Percentiles rank a stretch among this genome's conserved stretches.
Evolutionary conservation across 2,113 vertebrate genomes (phyloP).

Genomic region (Microtus richardsoni): DNA sequence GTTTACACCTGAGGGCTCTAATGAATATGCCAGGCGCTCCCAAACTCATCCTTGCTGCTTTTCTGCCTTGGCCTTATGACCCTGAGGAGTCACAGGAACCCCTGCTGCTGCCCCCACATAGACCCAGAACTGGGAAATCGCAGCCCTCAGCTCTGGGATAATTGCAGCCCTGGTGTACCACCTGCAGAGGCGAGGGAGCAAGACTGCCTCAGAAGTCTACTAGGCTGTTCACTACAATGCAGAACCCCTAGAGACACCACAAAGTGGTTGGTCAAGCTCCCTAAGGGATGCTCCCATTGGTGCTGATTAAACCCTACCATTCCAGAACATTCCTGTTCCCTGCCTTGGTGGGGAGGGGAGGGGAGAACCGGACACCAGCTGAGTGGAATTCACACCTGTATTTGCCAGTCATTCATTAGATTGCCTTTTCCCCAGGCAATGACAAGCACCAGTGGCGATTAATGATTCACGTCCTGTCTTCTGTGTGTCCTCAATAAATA

Average conservation of each 20-base stretch:
- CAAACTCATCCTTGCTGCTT: not conserved
- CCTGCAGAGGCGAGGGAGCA: not conserved
- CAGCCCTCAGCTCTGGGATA: not conserved
- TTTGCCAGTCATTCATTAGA: constrained; percentile 8
- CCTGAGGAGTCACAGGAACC: not conserved
- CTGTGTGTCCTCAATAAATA: constrained; percentile 53
- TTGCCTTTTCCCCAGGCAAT: not conserved
- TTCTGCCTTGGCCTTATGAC: not conserved
- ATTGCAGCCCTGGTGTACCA: not conserved
- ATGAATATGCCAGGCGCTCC: not conserved
- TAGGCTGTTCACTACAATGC: not conserved
- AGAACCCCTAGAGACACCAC: not conserved
- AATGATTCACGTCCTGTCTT: not conserved
- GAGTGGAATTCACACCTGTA: constrained; percentile 69
- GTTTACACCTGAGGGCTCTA: not conserved
- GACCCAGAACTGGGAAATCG: not conserved
- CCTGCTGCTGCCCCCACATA: not conserved
- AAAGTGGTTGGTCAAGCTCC: no score
- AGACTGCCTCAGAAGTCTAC: no score
- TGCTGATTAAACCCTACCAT: not conserved
- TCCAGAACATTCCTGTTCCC: not conserved
- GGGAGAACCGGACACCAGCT: no score
- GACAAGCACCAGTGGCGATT: not conserved
- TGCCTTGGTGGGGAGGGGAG: no score
- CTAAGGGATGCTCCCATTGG: no score